Evolutionary conservation across 1,140 invertebrate species (phyloP).

Genomic region (Lepidurus packardi): DNA sequence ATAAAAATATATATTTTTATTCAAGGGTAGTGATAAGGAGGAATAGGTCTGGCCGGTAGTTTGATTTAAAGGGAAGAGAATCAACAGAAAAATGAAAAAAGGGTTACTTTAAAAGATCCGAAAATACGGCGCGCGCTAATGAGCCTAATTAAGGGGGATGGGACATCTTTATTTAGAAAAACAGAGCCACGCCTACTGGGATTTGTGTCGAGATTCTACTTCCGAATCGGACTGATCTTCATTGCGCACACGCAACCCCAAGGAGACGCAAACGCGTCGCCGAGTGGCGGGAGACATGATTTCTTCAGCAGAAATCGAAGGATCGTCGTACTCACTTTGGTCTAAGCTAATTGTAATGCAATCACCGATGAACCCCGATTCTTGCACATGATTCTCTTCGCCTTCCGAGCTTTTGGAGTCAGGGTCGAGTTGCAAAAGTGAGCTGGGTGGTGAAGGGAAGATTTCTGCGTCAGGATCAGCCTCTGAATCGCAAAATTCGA

Average conservation of each 20-base stretch:
- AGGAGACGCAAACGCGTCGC: neutral
- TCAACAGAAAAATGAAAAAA: conserved; percentile 9
- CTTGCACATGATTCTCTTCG: neutral
- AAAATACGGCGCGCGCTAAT: neutral
- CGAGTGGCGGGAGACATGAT: neutral
- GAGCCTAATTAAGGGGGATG: conserved; percentile 5
- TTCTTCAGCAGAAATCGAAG: conserved; percentile 18
- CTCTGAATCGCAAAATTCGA: neutral
- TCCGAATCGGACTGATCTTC: conserved; percentile 5
- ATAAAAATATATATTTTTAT: neutral
- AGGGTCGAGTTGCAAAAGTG: conserved; percentile 7
- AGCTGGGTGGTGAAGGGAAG: conserved; percentile 33
- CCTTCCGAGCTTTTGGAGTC: neutral
- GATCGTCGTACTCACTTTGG: neutral
- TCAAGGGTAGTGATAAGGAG: conserved; percentile 21
- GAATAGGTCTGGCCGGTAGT: conserved; percentile 33
- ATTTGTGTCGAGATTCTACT: neutral
- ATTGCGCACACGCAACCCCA: neutral
- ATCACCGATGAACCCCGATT: neutral
- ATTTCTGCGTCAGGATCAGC: conserved; percentile 18
- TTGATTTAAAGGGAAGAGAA: conserved; percentile 24
- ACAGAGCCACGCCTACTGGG: neutral
- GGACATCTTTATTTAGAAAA: neutral
- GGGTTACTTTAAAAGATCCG: conserved; percentile 15
- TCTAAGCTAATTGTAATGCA: neutral